phyloP scores from a whole-genome alignment of 2,797 vertebrate species.

The Champsocephalus esox region DNA sequence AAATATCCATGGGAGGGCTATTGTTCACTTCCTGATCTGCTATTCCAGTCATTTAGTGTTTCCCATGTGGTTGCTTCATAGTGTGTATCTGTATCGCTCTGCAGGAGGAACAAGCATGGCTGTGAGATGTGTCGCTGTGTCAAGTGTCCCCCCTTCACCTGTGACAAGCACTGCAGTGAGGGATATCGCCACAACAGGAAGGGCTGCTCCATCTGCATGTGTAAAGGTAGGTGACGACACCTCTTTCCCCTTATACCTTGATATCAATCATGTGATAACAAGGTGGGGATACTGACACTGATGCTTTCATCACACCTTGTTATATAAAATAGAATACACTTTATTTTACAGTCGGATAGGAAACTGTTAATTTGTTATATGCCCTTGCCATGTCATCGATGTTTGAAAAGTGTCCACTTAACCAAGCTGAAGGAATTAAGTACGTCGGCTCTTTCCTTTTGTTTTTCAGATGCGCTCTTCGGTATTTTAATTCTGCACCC shows the following conservation, averaged over 20 bases:
- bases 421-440: too few relatives aligned
- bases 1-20: slow-evolving; percentile 5
- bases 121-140: slow-evolving; percentile 90
- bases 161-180: slow-evolving; percentile 83
- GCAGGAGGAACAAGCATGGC: slow-evolving; percentile 88
- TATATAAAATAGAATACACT: too few relatives aligned
- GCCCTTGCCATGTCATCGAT: too few relatives aligned
- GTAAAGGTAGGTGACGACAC: slow-evolving; percentile 79
- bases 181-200: slow-evolving; percentile 86
- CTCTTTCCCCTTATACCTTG: not conserved
- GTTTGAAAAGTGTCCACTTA: too few relatives aligned
- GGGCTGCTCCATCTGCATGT: slow-evolving; percentile 87
- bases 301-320: not conserved
- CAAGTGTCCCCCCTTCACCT: slow-evolving; percentile 87
- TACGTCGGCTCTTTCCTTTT: too few relatives aligned
- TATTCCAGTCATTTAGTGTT: not conserved
- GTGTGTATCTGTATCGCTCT: slow-evolving; percentile 17
- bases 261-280: not conserved
- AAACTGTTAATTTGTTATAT: too few relatives aligned
- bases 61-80: not conserved
- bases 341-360: too few relatives aligned
- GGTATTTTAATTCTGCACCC: too few relatives aligned
- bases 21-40: slow-evolving; percentile 21
- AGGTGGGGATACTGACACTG: not conserved
- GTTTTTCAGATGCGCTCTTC: too few relatives aligned